A percentile compares a stretch with the other conserved stretches of the same genome.
These are phyloP conservation scores for Clamator glandarius DNA, from an alignment of 2,797 vertebrate species.

Conservation along the genomic window DNA sequence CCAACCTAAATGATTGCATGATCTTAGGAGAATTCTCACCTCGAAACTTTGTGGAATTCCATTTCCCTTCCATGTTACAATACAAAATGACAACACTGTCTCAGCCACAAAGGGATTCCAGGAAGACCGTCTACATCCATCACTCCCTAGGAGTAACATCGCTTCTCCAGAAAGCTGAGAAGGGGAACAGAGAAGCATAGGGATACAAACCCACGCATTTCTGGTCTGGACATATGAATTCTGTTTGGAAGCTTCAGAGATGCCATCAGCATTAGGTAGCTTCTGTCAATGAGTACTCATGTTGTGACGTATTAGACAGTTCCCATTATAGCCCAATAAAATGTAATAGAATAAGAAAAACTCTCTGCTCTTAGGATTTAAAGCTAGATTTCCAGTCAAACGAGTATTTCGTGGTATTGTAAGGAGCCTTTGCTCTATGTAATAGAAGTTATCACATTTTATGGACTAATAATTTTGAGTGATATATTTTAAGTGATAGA, in stretches of 20 bases:
- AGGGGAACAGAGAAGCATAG: neutral
- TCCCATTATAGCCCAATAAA: neutral
- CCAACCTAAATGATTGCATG: too few relatives aligned
- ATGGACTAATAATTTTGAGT: neutral
- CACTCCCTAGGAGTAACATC: neutral
- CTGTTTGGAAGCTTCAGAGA: neutral
- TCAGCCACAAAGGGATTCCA: neutral
- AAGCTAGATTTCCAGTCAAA: neutral
- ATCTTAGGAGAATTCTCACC: neutral
- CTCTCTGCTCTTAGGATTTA: neutral
- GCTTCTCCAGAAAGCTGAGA: neutral
- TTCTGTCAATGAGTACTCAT: neutral
- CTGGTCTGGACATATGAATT: neutral
- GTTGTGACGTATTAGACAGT: neutral
- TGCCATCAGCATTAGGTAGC: neutral
- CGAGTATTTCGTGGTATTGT: neutral
- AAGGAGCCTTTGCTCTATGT: neutral
- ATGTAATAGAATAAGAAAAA: neutral
- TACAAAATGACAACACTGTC: neutral
- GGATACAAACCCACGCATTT: neutral
- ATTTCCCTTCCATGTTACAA: neutral
- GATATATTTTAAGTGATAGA: neutral
- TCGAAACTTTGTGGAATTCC: neutral
- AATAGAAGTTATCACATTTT: neutral
- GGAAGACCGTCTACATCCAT: neutral